Conservation (phyloP, 2,113 vertebrate species). For the Astur gentilis region DNA sequence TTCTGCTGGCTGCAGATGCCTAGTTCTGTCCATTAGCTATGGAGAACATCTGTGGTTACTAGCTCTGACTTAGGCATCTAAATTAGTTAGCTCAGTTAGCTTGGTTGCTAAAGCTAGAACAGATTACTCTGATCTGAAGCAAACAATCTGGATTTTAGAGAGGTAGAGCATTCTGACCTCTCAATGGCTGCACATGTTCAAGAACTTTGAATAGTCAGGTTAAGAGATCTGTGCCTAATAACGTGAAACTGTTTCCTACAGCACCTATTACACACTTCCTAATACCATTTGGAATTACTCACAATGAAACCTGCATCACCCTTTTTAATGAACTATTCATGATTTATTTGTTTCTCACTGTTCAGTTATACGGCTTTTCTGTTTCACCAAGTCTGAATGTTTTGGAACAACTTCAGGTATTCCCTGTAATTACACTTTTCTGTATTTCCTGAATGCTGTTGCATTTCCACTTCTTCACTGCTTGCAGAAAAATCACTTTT, state of each 20-base stretch:
- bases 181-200: background rate
- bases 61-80: background rate
- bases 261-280: background rate
- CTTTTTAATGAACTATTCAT: background rate
- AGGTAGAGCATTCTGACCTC: background rate
- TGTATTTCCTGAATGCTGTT: background rate
- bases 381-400: background rate
- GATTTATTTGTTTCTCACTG: background rate
- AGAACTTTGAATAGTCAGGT: background rate
- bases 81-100: background rate
- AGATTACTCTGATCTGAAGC: background rate
- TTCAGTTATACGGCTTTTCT: background rate
- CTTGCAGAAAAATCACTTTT: background rate
- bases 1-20: background rate
- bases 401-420: background rate
- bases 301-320: background rate
- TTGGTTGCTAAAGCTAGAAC: background rate
- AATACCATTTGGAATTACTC: background rate
- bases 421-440: background rate
- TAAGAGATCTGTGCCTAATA: background rate
- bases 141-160: background rate
- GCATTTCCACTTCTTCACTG: background rate
- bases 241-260: background rate
- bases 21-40: background rate
- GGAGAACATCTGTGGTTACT: background rate